Percentiles rank a stretch among this genome's conserved stretches.
Conservation (phyloP, 2,888 invertebrate genomes). For the Sericinus montela region DNA sequence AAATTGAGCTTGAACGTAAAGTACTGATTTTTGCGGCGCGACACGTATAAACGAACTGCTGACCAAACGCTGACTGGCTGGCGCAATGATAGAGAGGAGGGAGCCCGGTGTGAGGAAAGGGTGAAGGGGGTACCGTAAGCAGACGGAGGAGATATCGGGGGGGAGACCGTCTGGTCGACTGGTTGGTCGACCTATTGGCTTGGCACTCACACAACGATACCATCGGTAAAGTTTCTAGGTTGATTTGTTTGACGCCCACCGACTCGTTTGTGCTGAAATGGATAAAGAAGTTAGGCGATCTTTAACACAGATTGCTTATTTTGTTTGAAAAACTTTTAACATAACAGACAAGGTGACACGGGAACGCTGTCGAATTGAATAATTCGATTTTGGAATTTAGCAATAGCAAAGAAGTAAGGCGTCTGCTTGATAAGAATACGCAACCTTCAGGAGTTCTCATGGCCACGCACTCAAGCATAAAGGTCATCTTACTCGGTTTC, state of each 20-base stretch:
- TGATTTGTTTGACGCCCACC: constrained; percentile 49
- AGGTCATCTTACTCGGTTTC: constrained; percentile 56
- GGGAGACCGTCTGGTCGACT: constrained; percentile 74
- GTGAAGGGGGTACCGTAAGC: constrained; percentile 19
- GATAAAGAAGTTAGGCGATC: constrained; percentile 24
- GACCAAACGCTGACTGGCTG: constrained; percentile 65
- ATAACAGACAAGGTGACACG: neutral
- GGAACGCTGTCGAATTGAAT: constrained; percentile 8
- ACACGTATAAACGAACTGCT: constrained; percentile 39
- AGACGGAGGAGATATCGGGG: constrained; percentile 66
- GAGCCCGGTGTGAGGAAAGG: constrained; percentile 20
- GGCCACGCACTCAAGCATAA: constrained; percentile 64
- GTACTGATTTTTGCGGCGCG: constrained; percentile 33
- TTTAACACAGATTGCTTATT: constrained; percentile 13
- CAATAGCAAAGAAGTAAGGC: constrained; percentile 21
- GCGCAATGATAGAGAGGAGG: constrained; percentile 47
- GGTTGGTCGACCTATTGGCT: constrained; percentile 77
- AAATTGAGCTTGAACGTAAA: constrained; percentile 72
- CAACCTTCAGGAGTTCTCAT: constrained; percentile 69
- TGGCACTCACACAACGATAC: constrained; percentile 56
- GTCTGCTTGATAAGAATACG: constrained; percentile 43
- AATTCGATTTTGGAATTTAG: constrained; percentile 17
- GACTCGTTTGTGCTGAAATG: constrained; percentile 35
- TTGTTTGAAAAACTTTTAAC: constrained; percentile 8
- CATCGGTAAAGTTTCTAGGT: constrained; percentile 59